Evolutionary conservation across 64 coral and sea anemone species (phyloP).

Genomic region (Dendrophyllia cribrosa): DNA sequence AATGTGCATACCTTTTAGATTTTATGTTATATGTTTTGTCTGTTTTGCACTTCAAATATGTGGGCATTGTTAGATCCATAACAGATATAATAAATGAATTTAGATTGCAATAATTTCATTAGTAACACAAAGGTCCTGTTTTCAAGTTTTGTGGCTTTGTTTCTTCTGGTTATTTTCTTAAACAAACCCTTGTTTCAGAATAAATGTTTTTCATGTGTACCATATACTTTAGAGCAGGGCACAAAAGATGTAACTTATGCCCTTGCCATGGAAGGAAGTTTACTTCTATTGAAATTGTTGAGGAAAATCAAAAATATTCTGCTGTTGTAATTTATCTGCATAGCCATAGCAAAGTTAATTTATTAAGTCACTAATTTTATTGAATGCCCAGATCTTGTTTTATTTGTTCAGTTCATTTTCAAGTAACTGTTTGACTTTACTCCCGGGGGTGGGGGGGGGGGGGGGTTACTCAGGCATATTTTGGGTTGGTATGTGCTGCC

Average conservation of each 20-base stretch:
- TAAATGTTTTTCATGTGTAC: neutral
- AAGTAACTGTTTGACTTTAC: neutral
- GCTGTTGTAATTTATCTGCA: neutral
- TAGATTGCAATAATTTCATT: conserved; percentile 1
- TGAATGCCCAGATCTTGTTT: neutral
- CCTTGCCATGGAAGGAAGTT: neutral
- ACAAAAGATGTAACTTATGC: neutral
- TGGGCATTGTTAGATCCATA: neutral
- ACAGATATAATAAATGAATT: conserved; percentile 13
- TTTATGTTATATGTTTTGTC: neutral
- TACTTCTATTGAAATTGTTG: neutral
- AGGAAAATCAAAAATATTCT: neutral
- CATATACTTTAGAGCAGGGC: neutral
- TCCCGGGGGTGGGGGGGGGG: too few relatives aligned
- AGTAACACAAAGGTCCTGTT: neutral
- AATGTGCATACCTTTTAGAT: neutral
- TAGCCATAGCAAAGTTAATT: neutral
- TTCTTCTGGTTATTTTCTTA: neutral
- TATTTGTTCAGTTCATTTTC: neutral
- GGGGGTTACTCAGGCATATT: too few relatives aligned
- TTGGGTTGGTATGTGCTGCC: too few relatives aligned
- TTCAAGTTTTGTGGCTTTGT: neutral
- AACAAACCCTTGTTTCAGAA: neutral
- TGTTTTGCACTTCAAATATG: neutral
- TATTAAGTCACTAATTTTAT: neutral